These are phyloP conservation scores for Xenopus borealis DNA, from an alignment of 2,113 vertebrate genomes.

Conservation along the genomic window DNA sequence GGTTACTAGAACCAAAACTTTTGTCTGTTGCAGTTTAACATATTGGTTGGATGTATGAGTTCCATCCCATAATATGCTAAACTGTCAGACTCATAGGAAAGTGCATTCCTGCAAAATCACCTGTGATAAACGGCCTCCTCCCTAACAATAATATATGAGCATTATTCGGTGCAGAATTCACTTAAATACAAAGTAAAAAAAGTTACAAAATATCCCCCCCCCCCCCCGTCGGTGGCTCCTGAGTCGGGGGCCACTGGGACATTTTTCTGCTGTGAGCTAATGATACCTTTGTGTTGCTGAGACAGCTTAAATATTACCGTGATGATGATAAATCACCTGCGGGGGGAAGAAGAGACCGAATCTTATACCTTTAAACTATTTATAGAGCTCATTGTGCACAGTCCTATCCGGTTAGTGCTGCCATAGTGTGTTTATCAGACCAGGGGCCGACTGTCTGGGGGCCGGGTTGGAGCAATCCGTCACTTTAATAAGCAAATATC, in stretches of 20 bases:
- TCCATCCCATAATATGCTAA: too few relatives aligned
- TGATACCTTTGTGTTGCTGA: conserved; percentile 31
- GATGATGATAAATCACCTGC: conserved; percentile 30
- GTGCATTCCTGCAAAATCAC: too few relatives aligned
- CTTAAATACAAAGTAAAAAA: conserved; percentile 16
- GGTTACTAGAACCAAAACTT: too few relatives aligned
- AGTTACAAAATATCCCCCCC: not conserved
- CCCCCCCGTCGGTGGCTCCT: not conserved
- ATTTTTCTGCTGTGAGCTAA: conserved; percentile 23
- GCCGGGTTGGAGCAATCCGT: too few relatives aligned
- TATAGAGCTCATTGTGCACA: conserved; percentile 22
- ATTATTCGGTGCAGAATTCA: conserved; percentile 5
- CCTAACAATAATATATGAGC: conserved; percentile 17
- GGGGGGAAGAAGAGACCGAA: conserved; percentile 16
- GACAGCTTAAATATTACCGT: conserved; percentile 42
- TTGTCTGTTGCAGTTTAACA: too few relatives aligned
- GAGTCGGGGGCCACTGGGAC: conserved; percentile 20
- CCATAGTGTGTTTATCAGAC: conserved; percentile 3
- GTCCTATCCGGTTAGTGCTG: conserved; percentile 23
- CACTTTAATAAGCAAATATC: too few relatives aligned
- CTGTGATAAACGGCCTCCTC: conserved; percentile 12
- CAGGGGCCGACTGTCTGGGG: too few relatives aligned
- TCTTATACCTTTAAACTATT: conserved; percentile 41
- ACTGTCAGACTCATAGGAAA: too few relatives aligned
- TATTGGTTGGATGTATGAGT: too few relatives aligned